Percentiles rank a stretch among this genome's conserved stretches.
Conservation (phyloP, 53 echinoderm and acorn worm genomes). For the Henricia sp. region DNA sequence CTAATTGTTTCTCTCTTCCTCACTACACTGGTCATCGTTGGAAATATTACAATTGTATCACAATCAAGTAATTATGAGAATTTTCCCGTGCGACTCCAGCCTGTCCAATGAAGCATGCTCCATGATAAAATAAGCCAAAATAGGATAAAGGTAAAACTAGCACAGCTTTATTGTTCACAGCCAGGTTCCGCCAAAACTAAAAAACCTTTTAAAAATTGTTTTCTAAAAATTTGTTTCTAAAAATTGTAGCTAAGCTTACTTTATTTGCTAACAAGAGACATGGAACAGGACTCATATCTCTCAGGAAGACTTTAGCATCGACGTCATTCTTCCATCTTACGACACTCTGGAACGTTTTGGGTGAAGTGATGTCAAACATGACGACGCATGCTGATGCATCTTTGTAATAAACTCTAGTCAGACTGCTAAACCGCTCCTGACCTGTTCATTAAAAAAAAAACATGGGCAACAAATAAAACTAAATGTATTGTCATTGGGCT, state of each 20-base stretch:
- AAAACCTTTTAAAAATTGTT: no score
- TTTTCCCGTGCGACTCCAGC: no score
- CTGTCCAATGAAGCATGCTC: no score
- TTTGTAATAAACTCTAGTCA: slow-evolving; percentile 93
- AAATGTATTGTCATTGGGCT: neutral
- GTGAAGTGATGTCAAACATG: slow-evolving; percentile 92
- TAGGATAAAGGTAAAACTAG: no score
- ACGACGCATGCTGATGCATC: slow-evolving; percentile 97
- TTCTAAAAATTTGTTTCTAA: no score
- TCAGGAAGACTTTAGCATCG: slow-evolving; percentile 79
- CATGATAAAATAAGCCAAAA: no score
- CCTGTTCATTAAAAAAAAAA: slow-evolving; percentile 48
- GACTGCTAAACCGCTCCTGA: slow-evolving; percentile 86
- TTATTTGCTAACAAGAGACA: slow-evolving; percentile 98
- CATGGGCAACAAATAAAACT: neutral
- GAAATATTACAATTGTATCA: no score
- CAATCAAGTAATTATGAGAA: no score
- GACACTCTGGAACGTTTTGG: slow-evolving; percentile 79
- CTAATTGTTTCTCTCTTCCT: no score
- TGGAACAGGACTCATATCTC: slow-evolving; percentile 86
- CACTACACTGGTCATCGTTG: no score
- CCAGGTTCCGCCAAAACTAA: no score
- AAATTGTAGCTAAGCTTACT: slow-evolving; percentile 49
- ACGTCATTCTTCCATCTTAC: slow-evolving; percentile 94
- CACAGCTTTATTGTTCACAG: no score